phyloP scores from a whole-genome alignment of 2,113 vertebrate species.

The Cebidichthys violaceus region DNA sequence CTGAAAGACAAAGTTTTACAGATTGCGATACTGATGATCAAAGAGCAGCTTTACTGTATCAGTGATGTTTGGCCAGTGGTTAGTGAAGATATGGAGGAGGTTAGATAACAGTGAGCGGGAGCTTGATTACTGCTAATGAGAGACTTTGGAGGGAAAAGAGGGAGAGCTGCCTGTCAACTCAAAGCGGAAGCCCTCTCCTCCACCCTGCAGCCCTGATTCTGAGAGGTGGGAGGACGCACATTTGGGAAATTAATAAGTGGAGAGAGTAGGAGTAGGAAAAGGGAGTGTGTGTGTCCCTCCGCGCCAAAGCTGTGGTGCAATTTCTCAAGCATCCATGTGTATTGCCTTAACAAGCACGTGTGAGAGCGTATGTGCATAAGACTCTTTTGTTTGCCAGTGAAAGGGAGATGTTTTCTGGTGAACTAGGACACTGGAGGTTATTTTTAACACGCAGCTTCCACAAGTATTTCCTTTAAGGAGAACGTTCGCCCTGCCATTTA shows the following conservation, averaged over 20 bases:
- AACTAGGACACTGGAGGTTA: slow-evolving; percentile 31
- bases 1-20: background rate
- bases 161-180: background rate
- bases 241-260: slow-evolving; percentile 60
- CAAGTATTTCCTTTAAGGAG: slow-evolving; percentile 15
- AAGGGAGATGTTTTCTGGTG: slow-evolving; percentile 35
- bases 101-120: slow-evolving; percentile 34
- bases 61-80: slow-evolving; percentile 10
- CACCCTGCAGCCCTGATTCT: slow-evolving; percentile 17
- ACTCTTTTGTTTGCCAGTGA: slow-evolving; percentile 46
- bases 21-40: background rate
- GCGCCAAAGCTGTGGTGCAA: slow-evolving; percentile 37
- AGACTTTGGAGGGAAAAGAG: slow-evolving; percentile 18
- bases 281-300: slow-evolving; percentile 32
- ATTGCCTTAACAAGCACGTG: slow-evolving; percentile 42
- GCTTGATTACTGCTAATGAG: slow-evolving; percentile 30
- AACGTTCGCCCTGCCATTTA: background rate
- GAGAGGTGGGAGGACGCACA: slow-evolving; percentile 26
- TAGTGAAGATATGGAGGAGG: slow-evolving; percentile 20
- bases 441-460: slow-evolving; percentile 42
- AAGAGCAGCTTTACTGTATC: background rate
- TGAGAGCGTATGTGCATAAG: slow-evolving; percentile 23
- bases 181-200: slow-evolving; percentile 41
- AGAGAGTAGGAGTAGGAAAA: slow-evolving; percentile 56
- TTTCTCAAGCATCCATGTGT: slow-evolving; percentile 45